Conservation (phyloP, 2,797 vertebrate species). For the Sylvilagus floridanus region DNA sequence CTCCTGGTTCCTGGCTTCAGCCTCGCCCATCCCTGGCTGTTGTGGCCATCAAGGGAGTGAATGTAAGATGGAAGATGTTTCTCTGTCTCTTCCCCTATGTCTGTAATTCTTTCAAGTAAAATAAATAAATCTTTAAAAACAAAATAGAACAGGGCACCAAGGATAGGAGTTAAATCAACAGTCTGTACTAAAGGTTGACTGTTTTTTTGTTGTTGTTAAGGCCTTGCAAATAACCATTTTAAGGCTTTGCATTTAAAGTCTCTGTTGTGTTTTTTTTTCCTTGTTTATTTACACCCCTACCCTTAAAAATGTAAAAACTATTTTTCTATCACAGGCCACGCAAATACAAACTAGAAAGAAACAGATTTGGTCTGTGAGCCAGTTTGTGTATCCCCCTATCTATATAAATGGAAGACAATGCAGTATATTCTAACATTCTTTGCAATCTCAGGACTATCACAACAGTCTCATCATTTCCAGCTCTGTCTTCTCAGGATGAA, state of each 20-base stretch:
- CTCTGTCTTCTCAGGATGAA: background rate
- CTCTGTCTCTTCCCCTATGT: too few species aligned
- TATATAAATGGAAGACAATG: background rate
- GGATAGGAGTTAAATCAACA: background rate
- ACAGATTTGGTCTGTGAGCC: background rate
- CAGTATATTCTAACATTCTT: background rate
- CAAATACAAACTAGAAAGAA: slow-evolving; percentile 13
- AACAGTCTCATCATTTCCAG: background rate
- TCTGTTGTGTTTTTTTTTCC: background rate
- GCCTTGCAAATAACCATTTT: background rate
- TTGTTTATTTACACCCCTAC: background rate
- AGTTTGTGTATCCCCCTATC: background rate
- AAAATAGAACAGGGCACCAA: too few species aligned
- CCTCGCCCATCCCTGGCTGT: too few species aligned
- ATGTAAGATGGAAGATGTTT: too few species aligned
- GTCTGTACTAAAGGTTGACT: background rate
- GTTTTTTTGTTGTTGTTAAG: background rate
- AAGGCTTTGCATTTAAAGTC: background rate
- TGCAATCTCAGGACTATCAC: background rate
- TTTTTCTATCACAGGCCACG: background rate
- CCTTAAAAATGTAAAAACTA: slow-evolving; percentile 23
- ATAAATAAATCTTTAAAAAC: too few species aligned
- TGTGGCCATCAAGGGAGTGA: too few species aligned
- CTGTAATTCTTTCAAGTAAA: too few species aligned
- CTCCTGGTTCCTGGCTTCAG: too few species aligned